Base-by-base conservation (phyloP, 2,888 invertebrate species). In the Apamea epomidion region DNA sequence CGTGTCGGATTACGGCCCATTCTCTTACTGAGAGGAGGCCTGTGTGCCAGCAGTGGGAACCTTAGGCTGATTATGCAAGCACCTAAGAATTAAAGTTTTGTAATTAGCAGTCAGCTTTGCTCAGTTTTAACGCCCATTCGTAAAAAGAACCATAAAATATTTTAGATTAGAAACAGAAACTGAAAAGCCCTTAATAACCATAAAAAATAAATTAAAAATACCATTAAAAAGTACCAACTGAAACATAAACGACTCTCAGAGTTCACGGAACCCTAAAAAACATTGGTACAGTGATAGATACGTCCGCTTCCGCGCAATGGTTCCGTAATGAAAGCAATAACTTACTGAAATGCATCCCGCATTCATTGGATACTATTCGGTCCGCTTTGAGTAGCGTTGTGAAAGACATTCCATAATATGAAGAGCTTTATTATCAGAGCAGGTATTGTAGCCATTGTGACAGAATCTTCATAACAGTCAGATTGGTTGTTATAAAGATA, bases 311-410 rank as follows among this genome's bases (percentile, higher is more conserved):
- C 74, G 54, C 18, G 32, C 73, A 12, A 76, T 68, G 83, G 75
- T 83, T 86, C 73, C 74, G 83, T 72, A 80, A 69, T 64, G 65
- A 80, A 32, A 62, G 62, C 62, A 58, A 78, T 82, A 81, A 78
- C 64, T 85, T 37, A 68, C 68, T 65, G 74, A 75, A 80, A 74
- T 72, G 76, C 80, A 83, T 60, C 78, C 71, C 58, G 76, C 68
- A 75, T 72, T 76, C 76, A 72, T 48, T 45, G 76, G 48, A 29
- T 7, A n/a, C 64, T 32, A 58, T 64, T 84, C 29, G 29, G 14
- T 32, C 37, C n/a, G 69, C 68, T 82, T 72, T 68, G 2, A 69
- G 69, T 68, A 18, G 62, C 10, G 37, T 3, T 72, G 21, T 60
- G 74, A 29, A 45, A 45, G 32, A n/a, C 45, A 32, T 21, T 51